Conservation (phyloP, 2,797 vertebrate genomes). For the Pristis pectinata region DNA sequence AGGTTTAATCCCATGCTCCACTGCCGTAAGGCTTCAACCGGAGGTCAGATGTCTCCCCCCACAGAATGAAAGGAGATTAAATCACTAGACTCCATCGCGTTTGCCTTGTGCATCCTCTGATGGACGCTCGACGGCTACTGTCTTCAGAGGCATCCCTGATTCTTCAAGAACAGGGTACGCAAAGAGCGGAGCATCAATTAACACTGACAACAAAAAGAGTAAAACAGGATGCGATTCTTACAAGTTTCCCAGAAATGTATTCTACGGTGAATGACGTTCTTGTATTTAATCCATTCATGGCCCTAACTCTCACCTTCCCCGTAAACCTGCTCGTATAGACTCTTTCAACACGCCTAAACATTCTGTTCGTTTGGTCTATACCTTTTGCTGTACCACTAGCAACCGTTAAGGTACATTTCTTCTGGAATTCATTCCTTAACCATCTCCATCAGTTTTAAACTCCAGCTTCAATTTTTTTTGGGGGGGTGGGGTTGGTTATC, state of each 20-base stretch:
- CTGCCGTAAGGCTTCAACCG: background rate
- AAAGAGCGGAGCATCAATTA: background rate
- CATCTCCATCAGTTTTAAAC: background rate
- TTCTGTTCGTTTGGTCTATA: background rate
- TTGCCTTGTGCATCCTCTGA: background rate
- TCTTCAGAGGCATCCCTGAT: background rate
- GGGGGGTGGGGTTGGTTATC: background rate
- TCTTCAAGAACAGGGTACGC: background rate
- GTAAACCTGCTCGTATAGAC: background rate
- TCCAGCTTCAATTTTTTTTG: too few species aligned
- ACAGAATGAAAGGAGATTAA: background rate
- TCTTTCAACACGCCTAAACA: background rate
- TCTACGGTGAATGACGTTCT: background rate
- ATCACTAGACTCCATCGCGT: background rate
- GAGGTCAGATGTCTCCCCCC: background rate
- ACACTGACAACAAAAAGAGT: background rate
- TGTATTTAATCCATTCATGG: background rate
- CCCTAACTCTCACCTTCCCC: background rate
- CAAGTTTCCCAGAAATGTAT: background rate
- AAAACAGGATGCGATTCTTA: background rate
- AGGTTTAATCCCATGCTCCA: background rate
- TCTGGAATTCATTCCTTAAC: background rate
- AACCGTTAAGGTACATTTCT: background rate
- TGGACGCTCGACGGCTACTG: background rate
- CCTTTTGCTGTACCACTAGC: background rate